A percentile compares a stretch with the other conserved stretches of the same genome.
Conservation (phyloP, 2,888 invertebrate species). For the Platycnemis pennipes region DNA sequence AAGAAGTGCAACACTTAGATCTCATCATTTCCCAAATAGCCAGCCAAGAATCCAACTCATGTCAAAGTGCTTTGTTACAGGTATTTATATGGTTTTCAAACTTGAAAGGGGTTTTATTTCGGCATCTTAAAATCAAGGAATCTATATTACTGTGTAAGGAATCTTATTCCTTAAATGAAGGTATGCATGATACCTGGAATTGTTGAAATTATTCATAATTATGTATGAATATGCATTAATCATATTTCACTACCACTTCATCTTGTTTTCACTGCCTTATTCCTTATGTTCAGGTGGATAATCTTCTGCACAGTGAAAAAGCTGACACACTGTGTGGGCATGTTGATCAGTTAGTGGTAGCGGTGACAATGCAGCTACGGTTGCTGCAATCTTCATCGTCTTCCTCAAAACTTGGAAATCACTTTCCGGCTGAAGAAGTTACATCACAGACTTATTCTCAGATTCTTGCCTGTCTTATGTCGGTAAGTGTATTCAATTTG, state of each 20-base stretch:
- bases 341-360: slow-evolving; percentile 85
- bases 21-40: slow-evolving; percentile 79
- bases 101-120: neutral
- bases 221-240: neutral
- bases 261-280: no score
- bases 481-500: slow-evolving; percentile 77
- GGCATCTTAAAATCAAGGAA: neutral
- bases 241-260: no score
- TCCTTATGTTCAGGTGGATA: slow-evolving; percentile 76
- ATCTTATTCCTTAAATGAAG: neutral
- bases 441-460: slow-evolving; percentile 81
- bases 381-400: slow-evolving; percentile 77
- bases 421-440: slow-evolving; percentile 74
- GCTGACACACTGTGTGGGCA: slow-evolving; percentile 79
- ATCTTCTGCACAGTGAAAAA: slow-evolving; percentile 78
- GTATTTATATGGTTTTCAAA: neutral
- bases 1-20: slow-evolving; percentile 76
- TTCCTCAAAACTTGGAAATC: slow-evolving; percentile 69
- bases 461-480: slow-evolving; percentile 80
- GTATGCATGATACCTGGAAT: neutral
- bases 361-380: slow-evolving; percentile 84
- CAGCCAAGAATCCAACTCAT: slow-evolving; percentile 77
- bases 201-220: neutral
- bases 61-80: slow-evolving; percentile 80
- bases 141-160: neutral